Conservation (phyloP, 2,888 invertebrate genomes). For the Synergus itoensis region DNA sequence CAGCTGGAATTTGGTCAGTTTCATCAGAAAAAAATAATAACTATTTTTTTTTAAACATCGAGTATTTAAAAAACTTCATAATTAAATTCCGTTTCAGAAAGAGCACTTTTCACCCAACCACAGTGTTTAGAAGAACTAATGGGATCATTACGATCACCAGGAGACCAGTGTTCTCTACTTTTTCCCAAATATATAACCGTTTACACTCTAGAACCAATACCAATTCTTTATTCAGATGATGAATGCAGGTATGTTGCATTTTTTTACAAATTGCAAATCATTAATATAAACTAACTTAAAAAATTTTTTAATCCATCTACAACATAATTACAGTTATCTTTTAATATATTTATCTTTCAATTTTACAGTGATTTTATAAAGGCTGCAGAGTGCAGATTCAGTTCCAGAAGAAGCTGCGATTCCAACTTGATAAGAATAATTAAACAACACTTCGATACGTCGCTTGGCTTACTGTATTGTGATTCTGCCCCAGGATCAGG, state of each 20-base stretch:
- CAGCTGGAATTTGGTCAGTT: conserved; percentile 25
- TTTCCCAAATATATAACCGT: background rate
- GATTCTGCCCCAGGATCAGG: background rate
- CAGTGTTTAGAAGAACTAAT: conserved; percentile 14
- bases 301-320: no score
- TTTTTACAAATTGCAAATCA: background rate
- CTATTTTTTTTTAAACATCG: background rate
- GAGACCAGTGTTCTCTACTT: conserved; percentile 17
- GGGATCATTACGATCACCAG: conserved; percentile 11
- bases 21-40: background rate
- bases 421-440: background rate
- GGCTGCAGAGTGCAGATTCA: background rate
- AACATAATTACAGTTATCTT: no score
- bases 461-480: conserved; percentile 11
- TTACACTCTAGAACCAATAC: conserved; percentile 20
- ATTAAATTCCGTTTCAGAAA: background rate
- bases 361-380: conserved; percentile 19
- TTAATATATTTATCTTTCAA: background rate
- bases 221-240: conserved; percentile 20
- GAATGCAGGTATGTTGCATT: conserved; percentile 25
- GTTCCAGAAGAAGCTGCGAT: background rate
- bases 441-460: conserved; percentile 21
- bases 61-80: background rate
- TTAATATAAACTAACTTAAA: no score
- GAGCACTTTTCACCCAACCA: conserved; percentile 30